A percentile compares a stretch with the other conserved stretches of the same genome.
phyloP scores from a whole-genome alignment of 2,113 vertebrate species.

The Phyllostomus discolor region DNA sequence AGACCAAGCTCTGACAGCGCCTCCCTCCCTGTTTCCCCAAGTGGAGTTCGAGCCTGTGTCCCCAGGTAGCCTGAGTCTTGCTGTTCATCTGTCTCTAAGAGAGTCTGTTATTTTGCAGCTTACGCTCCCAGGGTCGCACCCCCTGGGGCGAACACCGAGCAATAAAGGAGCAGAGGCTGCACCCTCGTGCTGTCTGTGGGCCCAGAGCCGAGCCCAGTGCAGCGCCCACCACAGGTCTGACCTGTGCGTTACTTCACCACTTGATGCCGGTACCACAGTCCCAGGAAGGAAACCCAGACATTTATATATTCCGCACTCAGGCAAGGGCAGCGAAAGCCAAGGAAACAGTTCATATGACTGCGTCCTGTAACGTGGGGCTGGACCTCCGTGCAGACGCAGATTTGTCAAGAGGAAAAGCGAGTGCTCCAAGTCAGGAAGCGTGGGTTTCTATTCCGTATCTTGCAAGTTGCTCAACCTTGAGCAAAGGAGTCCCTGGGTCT shows the following conservation, averaged over 20 bases:
- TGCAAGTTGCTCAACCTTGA: not conserved
- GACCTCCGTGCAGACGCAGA: not conserved
- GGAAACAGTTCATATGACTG: not conserved
- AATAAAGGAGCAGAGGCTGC: not conserved
- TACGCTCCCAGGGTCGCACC: not conserved
- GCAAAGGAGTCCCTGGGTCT: not conserved
- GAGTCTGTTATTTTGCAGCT: not conserved
- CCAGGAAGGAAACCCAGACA: not conserved
- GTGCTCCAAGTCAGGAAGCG: not conserved
- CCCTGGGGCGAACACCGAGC: not conserved
- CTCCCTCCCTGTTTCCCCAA: not conserved
- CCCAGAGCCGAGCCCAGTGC: not conserved
- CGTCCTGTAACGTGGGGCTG: not conserved
- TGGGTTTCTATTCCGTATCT: not conserved
- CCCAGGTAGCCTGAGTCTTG: not conserved
- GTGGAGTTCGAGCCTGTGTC: not conserved
- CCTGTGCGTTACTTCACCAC: not conserved
- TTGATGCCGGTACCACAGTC: not conserved
- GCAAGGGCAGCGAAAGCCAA: not conserved
- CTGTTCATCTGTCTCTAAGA: not conserved
- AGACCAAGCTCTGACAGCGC: not conserved
- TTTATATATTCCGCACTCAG: not conserved
- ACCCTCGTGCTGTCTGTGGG: not conserved
- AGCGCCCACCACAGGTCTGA: not conserved
- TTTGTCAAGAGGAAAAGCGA: not conserved